Conservation (phyloP, 2,113 vertebrate genomes). For the Lagopus muta region DNA sequence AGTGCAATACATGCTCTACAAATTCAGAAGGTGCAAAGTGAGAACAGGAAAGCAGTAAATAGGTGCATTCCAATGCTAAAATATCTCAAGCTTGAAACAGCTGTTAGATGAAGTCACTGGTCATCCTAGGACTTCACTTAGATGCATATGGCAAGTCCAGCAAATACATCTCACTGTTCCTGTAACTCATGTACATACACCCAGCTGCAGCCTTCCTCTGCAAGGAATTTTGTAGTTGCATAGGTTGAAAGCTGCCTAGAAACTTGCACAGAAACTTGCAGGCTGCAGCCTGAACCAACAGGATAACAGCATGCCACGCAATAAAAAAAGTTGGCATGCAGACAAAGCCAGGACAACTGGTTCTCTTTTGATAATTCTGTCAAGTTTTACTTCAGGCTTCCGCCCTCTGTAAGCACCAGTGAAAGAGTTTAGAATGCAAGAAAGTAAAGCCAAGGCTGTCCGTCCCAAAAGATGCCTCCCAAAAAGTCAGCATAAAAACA, state of each 20-base stretch:
- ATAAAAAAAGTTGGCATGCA: background rate
- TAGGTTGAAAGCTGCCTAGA: background rate
- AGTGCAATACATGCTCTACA: background rate
- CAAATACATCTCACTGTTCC: fast-evolving
- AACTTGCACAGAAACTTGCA: background rate
- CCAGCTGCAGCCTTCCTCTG: background rate
- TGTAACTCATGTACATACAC: background rate
- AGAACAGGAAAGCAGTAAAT: background rate
- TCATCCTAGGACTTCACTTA: background rate
- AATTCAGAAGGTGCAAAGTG: background rate
- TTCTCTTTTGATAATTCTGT: background rate
- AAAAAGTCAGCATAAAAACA: background rate
- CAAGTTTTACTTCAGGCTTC: background rate
- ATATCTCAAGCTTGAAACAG: background rate
- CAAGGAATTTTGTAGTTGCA: background rate
- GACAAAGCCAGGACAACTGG: background rate
- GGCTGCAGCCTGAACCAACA: background rate
- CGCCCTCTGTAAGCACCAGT: background rate
- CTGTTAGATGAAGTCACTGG: background rate
- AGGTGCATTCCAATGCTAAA: background rate
- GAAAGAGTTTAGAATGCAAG: background rate
- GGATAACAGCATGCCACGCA: background rate
- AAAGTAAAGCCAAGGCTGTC: background rate
- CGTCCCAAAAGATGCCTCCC: background rate
- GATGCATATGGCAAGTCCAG: background rate